Evolutionary conservation across 1,140 invertebrate genomes (phyloP), one percentile per base, ranked within the genome.

Genomic region (Scaptomyza graminum): DNA sequence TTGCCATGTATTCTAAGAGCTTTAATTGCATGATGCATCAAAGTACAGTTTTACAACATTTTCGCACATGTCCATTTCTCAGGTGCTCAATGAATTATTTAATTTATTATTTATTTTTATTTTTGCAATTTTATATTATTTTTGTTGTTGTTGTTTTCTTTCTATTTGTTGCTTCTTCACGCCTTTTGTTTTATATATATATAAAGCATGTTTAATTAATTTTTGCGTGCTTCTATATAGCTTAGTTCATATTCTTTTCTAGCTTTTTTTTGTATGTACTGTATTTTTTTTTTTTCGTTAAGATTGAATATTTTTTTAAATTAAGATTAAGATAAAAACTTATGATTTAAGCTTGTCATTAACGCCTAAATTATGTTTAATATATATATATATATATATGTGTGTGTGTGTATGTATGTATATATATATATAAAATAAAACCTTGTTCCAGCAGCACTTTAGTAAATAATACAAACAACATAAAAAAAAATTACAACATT

Each of bases 251-350:
- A 67, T 74, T 66, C 5, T 43, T 64, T 70, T 81, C 69, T 76
- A 63, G 64, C 37, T 67, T 66, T 74, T 70, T 67, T 66, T 74
- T 70, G 63, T 74, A 68, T 80, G 76, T 81, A 87, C 67, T 77
- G 73, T 75, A 7, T 60, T 82, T 79, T 81, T 68, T 75, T 1
- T 60, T 82, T 79, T 81, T 68, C 47, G 55, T 68, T 68, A 62
- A 61, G 43, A 37, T 68, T 68, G 44, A 55, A 76, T 67, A 74
- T 74, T 74, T 78, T 74, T 31, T 31, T 84, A 82, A 87, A 85
- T 78, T 81, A 82, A 87, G 85, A 84, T 87, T 84, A 84, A 55
- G 78, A 81, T 84, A 87, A 87, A 84, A 84, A 81, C 81, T 83
- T 87, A 84, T 77, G 65, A 77, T 69, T 83, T 77, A 74, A 87